Base-by-base conservation (phyloP, 2,797 vertebrate genomes). In the Cossypha polioptera region DNA sequence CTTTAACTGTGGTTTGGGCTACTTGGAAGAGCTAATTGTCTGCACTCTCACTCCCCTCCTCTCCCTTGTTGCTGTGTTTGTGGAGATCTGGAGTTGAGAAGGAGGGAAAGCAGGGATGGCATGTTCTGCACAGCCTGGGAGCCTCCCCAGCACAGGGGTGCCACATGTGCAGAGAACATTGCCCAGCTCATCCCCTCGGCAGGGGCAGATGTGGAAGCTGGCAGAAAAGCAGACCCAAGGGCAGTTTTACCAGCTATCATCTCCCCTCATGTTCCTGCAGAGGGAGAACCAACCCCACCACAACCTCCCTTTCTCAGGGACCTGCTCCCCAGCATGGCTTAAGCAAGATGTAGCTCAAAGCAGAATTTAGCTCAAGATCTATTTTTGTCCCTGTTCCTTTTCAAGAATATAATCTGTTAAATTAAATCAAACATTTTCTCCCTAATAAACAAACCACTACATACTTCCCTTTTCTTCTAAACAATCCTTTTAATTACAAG, bases 331-430 rank as follows among this genome's bases (percentile, higher is more conserved):
- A 22, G 31, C 25, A 25, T 0, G 0, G 24, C 76, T 78, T 25
- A 25, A 59, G 24, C 24, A 58, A 76, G 53, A 59, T 24, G 57
- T 18, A 72, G 62, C 74, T 48, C 51, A 57, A 63, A 42, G 67
- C 80, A 92, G 71, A 63, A 57, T 74, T 89, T 71, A 86, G 62
- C 55, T 71, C 80, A 26, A 53, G 18, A 50, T 66, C 92, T 95
- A 29, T 19, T 94, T 95, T 76, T 57, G 48, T 43, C 42, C 57
- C 33, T 13, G 16, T 45, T 88, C 36, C 43, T 47, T 75, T 93
- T 55, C 66, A 90, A 86, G 63, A 95, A 88, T 88, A 88, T 78
- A 88, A 75, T 73, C 58, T 81, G 43, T 61, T 93, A 75, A 83
- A 88, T 81, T 25, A 90, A 88, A 92, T 69, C 58, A 88, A 95